These are phyloP conservation scores for Anableps anableps DNA, from an alignment of 2,797 vertebrate species.

Conservation along the genomic window DNA sequence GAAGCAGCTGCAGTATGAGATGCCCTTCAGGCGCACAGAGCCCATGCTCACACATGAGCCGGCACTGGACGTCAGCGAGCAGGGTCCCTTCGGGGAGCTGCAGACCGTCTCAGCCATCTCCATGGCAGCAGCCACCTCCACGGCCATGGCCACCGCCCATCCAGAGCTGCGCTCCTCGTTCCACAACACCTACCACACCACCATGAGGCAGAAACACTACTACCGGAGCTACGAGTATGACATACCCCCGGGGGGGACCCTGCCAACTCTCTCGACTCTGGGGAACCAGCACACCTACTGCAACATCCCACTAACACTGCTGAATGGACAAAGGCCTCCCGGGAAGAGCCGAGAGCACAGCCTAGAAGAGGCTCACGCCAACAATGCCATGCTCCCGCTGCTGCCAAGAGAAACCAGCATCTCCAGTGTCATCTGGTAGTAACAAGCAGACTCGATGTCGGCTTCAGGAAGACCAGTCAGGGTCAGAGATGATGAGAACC, in stretches of 20 bases:
- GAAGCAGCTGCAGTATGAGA: slow-evolving; percentile 99
- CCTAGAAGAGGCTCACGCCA: slow-evolving; percentile 95
- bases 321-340: slow-evolving; percentile 95
- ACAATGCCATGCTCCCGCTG: slow-evolving; percentile 97
- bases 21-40: slow-evolving; percentile 98
- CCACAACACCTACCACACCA: slow-evolving; percentile 97
- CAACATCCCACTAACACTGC: slow-evolving; percentile 99
- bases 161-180: slow-evolving; percentile 96
- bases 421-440: slow-evolving; percentile 99
- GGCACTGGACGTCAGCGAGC: slow-evolving; percentile 96
- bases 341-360: slow-evolving; percentile 96
- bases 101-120: slow-evolving; percentile 98
- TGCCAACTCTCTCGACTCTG: slow-evolving; percentile 94
- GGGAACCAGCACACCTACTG: slow-evolving; percentile 99
- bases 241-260: slow-evolving; percentile 89
- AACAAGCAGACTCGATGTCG: slow-evolving; percentile 8
- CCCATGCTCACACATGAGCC: slow-evolving; percentile 92
- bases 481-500: slow-evolving; percentile 27
- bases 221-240: slow-evolving; percentile 98
- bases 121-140: slow-evolving; percentile 97
- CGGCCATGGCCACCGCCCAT: slow-evolving; percentile 96
- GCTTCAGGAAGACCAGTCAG: slow-evolving; percentile 27
- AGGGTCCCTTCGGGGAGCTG: slow-evolving; percentile 97
- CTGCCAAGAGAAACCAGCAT: slow-evolving; percentile 99
- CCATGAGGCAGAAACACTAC: slow-evolving; percentile 99